These are phyloP conservation scores for Liolophura sinensis DNA, from an alignment of 1,140 invertebrate genomes.

Conservation along the genomic window DNA sequence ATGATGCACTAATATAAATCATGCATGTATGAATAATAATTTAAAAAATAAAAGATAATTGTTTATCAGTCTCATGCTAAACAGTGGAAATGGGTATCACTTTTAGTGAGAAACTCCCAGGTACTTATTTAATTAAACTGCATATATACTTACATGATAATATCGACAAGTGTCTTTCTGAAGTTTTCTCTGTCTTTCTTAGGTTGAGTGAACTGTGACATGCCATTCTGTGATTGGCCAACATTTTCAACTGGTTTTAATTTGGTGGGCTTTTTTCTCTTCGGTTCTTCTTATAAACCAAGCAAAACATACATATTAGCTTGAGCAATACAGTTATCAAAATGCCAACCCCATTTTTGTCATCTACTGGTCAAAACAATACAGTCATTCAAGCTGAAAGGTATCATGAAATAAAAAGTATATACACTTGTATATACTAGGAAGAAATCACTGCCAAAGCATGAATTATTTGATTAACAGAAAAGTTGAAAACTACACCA, in stretches of 20 bases:
- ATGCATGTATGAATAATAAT: too few species aligned
- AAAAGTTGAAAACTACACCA: too few species aligned
- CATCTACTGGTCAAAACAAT: neutral
- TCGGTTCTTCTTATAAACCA: constrained; percentile 30
- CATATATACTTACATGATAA: constrained; percentile 69
- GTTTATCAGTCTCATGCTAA: too few species aligned
- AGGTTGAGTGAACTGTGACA: constrained; percentile 54
- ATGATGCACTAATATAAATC: too few species aligned
- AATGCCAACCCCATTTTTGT: neutral
- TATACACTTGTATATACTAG: too few species aligned
- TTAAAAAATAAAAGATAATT: too few species aligned
- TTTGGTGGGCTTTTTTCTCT: constrained; percentile 38
- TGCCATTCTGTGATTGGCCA: neutral
- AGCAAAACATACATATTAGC: neutral
- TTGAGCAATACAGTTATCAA: neutral
- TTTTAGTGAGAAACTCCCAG: too few species aligned
- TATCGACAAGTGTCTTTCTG: constrained; percentile 74
- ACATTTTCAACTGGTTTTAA: constrained; percentile 42
- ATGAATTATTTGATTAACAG: too few species aligned
- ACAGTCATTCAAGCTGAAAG: too few species aligned
- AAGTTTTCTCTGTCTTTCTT: constrained; percentile 81
- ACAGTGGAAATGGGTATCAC: too few species aligned
- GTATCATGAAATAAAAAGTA: too few species aligned
- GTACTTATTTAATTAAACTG: neutral
- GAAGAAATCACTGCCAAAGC: too few species aligned